These are phyloP conservation scores for Bombycilla garrulus DNA, from an alignment of 2,113 vertebrate species.

Conservation along the genomic window DNA sequence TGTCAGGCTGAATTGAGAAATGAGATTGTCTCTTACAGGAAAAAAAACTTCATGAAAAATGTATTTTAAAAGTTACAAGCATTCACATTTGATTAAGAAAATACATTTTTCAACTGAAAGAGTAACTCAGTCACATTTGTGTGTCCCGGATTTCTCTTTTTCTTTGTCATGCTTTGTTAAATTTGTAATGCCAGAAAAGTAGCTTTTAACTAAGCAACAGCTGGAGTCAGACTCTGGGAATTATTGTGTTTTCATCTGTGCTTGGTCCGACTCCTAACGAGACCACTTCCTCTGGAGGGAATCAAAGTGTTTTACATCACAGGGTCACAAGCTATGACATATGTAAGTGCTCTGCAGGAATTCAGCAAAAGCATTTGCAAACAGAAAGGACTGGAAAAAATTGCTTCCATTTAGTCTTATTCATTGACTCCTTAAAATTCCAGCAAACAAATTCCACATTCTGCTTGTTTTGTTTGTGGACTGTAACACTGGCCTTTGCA, in stretches of 20 bases:
- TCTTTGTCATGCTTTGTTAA: neutral
- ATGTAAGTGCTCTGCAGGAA: constrained; percentile 4
- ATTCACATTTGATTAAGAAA: neutral
- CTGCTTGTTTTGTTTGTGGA: neutral
- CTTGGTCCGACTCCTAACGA: neutral
- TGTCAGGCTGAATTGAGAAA: neutral
- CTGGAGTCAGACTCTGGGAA: constrained; percentile 29
- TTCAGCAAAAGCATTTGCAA: neutral
- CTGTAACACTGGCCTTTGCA: neutral
- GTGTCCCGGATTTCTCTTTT: neutral
- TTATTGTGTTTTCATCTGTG: neutral
- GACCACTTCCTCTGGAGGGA: neutral
- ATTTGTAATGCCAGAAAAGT: neutral
- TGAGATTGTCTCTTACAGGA: neutral
- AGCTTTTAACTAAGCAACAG: constrained; percentile 37
- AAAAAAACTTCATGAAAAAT: neutral
- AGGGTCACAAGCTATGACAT: constrained; percentile 8
- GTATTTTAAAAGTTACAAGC: neutral
- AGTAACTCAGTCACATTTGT: neutral
- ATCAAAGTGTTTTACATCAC: constrained; percentile 30
- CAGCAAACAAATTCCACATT: neutral
- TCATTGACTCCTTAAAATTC: neutral
- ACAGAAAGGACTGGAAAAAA: neutral
- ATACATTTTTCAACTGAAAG: neutral
- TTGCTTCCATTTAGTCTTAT: neutral